Evolutionary conservation across 1,140 invertebrate species (phyloP), one percentile per base, ranked within the genome.

Genomic region (Berghia stephanieae): DNA sequence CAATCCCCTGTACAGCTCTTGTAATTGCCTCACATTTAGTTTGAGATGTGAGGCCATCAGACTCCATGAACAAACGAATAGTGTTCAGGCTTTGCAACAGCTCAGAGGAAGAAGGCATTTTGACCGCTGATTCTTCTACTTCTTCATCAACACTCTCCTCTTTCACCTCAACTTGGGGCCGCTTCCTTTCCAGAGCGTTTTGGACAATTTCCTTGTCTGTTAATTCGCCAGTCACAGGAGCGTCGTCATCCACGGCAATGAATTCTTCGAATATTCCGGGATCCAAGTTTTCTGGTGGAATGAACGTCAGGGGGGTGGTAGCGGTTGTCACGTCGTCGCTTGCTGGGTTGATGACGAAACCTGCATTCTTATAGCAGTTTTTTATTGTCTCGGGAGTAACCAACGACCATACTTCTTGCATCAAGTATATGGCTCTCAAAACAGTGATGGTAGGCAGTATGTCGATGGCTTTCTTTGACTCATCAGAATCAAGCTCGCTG

Each of bases 1-100:
- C 27, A 31, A 10, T 10, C 27, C 8, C 27, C 27, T 63, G 57
- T 8, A 63, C 57, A 8, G 57, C 57, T 63, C 57, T 63, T 31
- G 57, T 63, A 31, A 63, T 27, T 63, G 10, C 27, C 57, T 63
- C 10, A 31, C 18, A 63, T 10, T 10, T 16, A 63, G 57, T 63
- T 10, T 63, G 10, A 10, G 57, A 63, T 63, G 57, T 63, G 57
- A 63, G 57, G 27, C 57, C 57, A 10, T 10, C 57, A 16, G 27
- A 16, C 27, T 63, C 57, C 57, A 63, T 63, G 57, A 63, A 63
- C 8, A 10, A 8, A 31, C 57, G 57, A 63, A 63, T 8, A 8
- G 27, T 63, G 57, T 63, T 63, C 57, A 63, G 57, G 57, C 57
- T 63, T 27, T 63, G 57, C 57, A 63, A 16, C 57, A 63, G 57